Percentiles rank a stretch among this genome's conserved stretches.
phyloP scores from a whole-genome alignment of 2,113 vertebrate genomes.

The Camelus dromedarius region DNA sequence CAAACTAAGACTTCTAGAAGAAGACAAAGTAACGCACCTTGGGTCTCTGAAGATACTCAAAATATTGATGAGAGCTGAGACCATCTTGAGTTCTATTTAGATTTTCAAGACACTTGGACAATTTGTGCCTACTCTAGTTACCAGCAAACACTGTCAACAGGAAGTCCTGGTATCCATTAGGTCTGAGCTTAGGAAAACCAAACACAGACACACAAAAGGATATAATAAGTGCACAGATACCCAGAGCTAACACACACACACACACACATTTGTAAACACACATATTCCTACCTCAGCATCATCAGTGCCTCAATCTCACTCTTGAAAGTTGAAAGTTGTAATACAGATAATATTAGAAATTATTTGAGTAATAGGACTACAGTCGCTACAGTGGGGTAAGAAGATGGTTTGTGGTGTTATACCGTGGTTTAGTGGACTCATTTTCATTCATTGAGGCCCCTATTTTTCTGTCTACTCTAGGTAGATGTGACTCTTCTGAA shows the following conservation, averaged over 20 bases:
- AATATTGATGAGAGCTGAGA: background rate
- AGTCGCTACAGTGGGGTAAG: background rate
- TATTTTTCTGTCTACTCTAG: background rate
- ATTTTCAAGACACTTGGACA: background rate
- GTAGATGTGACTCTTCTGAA: background rate
- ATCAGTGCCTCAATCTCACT: background rate
- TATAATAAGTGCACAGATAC: background rate
- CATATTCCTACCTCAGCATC: background rate
- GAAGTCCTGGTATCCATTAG: background rate
- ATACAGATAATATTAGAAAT: background rate
- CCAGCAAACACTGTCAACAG: background rate
- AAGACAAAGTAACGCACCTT: background rate
- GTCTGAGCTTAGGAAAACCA: background rate
- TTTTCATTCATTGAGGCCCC: background rate
- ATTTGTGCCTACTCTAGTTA: background rate
- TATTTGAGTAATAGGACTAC: background rate
- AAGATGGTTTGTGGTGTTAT: background rate
- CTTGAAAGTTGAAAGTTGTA: background rate
- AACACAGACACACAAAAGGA: background rate
- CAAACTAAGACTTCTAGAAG: background rate
- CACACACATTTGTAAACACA: background rate
- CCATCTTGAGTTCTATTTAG: background rate
- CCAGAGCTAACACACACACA: background rate
- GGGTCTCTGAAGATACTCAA: background rate
- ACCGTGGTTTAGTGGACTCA: background rate